Evolutionary conservation across 2,113 vertebrate species (phyloP).

Genomic region (Trematomus loennbergii): DNA sequence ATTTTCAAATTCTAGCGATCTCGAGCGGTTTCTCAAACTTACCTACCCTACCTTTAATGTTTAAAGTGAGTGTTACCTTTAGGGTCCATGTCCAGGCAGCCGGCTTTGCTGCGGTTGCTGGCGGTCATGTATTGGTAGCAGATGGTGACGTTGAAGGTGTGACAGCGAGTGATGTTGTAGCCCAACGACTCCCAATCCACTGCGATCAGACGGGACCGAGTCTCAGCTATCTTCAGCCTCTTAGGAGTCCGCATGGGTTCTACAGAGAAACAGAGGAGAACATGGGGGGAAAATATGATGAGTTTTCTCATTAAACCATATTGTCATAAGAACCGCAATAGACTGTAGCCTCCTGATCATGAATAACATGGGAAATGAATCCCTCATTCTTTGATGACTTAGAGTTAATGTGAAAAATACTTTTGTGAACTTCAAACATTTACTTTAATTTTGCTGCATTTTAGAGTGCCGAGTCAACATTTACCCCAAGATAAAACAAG

Average conservation of each 20-base stretch:
- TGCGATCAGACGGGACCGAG: slow-evolving; percentile 92
- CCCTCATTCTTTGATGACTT: too few relatives aligned
- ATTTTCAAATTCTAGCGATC: too few relatives aligned
- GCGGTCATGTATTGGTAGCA: slow-evolving; percentile 95
- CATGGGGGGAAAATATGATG: background rate
- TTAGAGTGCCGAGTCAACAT: slow-evolving; percentile 25
- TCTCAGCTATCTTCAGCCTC: slow-evolving; percentile 96
- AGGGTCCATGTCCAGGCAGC: slow-evolving; percentile 98
- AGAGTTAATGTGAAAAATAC: background rate
- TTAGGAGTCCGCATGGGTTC: slow-evolving; percentile 98
- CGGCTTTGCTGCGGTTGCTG: slow-evolving; percentile 91
- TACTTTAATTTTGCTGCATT: background rate
- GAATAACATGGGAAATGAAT: background rate
- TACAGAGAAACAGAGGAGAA: slow-evolving; percentile 67
- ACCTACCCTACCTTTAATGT: too few relatives aligned
- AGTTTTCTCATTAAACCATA: background rate
- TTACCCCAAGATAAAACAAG: slow-evolving; percentile 23
- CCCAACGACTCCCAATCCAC: slow-evolving; percentile 99
- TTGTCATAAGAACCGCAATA: background rate
- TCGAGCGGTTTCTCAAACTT: too few relatives aligned
- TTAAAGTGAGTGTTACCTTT: slow-evolving; percentile 78
- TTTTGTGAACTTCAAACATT: background rate
- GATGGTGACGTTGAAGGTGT: slow-evolving; percentile 99
- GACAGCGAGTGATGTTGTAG: slow-evolving; percentile 99
- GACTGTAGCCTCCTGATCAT: background rate